These are phyloP conservation scores for Zapus hudsonius DNA, from an alignment of 2,113 vertebrate genomes.

Conservation along the genomic window DNA sequence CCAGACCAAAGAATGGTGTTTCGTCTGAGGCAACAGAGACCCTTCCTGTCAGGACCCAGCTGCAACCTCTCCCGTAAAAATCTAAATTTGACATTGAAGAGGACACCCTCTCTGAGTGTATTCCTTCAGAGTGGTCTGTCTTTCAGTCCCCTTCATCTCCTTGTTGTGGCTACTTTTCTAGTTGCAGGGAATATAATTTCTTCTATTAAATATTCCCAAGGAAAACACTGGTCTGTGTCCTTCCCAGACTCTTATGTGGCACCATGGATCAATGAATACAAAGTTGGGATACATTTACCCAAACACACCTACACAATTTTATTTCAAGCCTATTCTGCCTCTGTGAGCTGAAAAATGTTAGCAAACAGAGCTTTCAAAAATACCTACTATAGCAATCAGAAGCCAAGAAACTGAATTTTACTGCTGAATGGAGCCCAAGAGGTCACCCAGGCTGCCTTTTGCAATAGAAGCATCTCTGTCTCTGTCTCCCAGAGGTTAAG, in stretches of 20 bases:
- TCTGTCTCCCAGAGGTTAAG: not conserved
- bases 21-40: not conserved
- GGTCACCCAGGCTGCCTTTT: not conserved
- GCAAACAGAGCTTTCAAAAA: conserved; percentile 35
- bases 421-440: not conserved
- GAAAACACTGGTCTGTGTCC: not conserved
- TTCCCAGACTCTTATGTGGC: not conserved
- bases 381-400: not conserved
- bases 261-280: not conserved
- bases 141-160: not conserved
- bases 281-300: not conserved
- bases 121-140: not conserved
- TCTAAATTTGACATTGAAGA: not conserved
- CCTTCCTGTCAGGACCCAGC: not conserved
- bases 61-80: not conserved
- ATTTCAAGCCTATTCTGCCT: conserved; percentile 4
- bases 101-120: not conserved
- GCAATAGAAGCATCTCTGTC: not conserved
- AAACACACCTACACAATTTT: not conserved
- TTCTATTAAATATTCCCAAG: not conserved
- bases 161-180: not conserved
- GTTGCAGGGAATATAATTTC: not conserved
- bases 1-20: too few species aligned
- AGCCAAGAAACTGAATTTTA: conserved; percentile 27
- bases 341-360: not conserved